A percentile compares a stretch with the other conserved stretches of the same genome.
Evolutionary conservation across 1,140 invertebrate species (phyloP).

Genomic region (Heterodera schachtii): DNA sequence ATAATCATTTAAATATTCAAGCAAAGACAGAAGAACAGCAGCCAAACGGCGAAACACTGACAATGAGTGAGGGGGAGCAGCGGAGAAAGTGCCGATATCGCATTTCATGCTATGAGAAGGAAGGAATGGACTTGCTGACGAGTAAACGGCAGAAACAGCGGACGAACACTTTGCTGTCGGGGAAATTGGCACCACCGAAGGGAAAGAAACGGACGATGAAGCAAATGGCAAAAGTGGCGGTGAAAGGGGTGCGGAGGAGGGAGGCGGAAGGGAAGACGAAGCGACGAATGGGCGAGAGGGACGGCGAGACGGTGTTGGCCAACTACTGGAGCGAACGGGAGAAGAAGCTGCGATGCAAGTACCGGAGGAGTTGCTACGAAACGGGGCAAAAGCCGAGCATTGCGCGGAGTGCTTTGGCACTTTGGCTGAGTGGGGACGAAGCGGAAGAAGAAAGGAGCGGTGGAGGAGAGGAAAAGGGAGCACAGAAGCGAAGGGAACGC

Average conservation of each 20-base stretch:
- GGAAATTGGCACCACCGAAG: neutral
- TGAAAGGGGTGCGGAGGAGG: conserved; percentile 3
- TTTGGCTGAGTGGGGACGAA: conserved; percentile 1
- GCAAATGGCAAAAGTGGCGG: conserved; percentile 6
- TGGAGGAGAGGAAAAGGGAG: neutral
- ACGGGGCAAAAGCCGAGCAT: conserved; percentile 10
- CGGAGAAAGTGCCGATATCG: conserved; percentile 24
- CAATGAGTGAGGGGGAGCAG: conserved; percentile 15
- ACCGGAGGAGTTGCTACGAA: conserved; percentile 17
- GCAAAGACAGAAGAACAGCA: neutral
- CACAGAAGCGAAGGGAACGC: neutral
- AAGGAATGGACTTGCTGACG: conserved; percentile 3
- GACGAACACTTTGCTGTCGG: neutral
- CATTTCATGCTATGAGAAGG: conserved; percentile 18
- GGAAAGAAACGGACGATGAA: conserved; percentile 2
- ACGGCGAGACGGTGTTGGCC: conserved; percentile 22
- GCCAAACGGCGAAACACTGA: neutral
- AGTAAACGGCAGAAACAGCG: conserved; percentile 13
- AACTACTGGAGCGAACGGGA: conserved; percentile 13
- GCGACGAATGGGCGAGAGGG: neutral
- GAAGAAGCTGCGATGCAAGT: conserved; percentile 25
- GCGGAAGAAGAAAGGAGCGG: neutral
- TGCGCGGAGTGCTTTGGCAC: neutral
- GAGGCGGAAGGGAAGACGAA: conserved; percentile 18
- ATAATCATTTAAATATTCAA: neutral